Evolutionary conservation across 2,113 vertebrate species (phyloP).

Genomic region (Albula glossodonta): DNA sequence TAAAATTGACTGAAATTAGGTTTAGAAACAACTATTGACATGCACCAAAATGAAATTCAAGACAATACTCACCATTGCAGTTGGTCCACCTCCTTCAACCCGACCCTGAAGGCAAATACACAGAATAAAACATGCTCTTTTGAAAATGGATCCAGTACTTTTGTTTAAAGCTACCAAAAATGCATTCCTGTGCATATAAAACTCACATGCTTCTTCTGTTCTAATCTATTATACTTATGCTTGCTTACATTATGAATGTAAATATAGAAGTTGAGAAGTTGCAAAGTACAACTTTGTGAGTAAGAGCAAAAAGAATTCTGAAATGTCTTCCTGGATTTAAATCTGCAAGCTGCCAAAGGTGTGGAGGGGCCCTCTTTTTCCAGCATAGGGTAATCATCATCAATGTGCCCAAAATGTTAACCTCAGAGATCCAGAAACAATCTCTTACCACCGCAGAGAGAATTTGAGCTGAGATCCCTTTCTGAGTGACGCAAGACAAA

Average conservation of each 20-base stretch:
- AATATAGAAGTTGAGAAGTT: background rate
- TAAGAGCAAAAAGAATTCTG: no score
- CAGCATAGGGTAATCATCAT: background rate
- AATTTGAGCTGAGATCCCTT: constrained; percentile 29
- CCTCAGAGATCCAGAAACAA: background rate
- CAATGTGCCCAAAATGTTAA: background rate
- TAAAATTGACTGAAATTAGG: no score
- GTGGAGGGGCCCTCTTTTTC: background rate
- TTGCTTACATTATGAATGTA: background rate
- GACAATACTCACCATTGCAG: constrained; percentile 27
- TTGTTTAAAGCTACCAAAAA: background rate
- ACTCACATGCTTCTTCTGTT: no score
- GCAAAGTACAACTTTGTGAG: background rate
- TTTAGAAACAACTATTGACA: no score
- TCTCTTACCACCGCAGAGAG: constrained; percentile 26
- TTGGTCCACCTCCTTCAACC: constrained; percentile 16
- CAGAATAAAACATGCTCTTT: background rate
- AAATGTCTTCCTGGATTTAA: no score
- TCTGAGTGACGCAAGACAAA: constrained; percentile 12
- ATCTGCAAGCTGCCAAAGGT: no score
- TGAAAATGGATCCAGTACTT: background rate
- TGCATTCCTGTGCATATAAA: background rate
- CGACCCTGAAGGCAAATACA: constrained; percentile 5
- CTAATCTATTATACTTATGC: no score
- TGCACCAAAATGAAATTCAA: no score